Conservation (phyloP, 2,113 vertebrate species). For the Gnathonemus echidnorhynchus region DNA sequence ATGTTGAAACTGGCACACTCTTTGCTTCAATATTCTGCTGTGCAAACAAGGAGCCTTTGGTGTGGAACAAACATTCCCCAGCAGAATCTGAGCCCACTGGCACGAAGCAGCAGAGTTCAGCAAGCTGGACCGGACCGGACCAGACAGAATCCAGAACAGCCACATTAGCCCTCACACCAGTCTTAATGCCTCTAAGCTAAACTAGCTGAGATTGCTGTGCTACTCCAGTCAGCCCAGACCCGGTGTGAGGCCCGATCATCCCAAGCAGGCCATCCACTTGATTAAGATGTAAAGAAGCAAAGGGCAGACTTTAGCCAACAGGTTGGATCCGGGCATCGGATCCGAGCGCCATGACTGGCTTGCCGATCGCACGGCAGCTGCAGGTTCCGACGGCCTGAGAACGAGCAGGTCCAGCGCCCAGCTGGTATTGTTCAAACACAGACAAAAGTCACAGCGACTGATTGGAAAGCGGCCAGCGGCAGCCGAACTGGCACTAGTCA, state of each 20-base stretch:
- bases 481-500: background rate
- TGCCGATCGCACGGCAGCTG: constrained; percentile 16
- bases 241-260: background rate
- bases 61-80: background rate
- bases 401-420: constrained; percentile 7
- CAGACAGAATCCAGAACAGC: background rate
- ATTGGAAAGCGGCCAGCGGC: constrained; percentile 18
- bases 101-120: background rate
- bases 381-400: background rate
- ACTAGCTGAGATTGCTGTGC: background rate
- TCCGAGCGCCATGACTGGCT: background rate
- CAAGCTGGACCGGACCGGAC: background rate
- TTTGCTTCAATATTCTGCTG: background rate
- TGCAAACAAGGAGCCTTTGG: background rate
- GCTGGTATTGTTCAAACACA: background rate
- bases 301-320: background rate
- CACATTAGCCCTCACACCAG: background rate
- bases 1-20: background rate
- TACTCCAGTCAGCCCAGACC: background rate
- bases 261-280: background rate
- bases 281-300: background rate
- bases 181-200: background rate
- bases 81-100: background rate
- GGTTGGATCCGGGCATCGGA: background rate
- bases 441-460: constrained; percentile 23